Conservation (phyloP, 1,140 invertebrate species). For the Diorhabda sublineata region DNA sequence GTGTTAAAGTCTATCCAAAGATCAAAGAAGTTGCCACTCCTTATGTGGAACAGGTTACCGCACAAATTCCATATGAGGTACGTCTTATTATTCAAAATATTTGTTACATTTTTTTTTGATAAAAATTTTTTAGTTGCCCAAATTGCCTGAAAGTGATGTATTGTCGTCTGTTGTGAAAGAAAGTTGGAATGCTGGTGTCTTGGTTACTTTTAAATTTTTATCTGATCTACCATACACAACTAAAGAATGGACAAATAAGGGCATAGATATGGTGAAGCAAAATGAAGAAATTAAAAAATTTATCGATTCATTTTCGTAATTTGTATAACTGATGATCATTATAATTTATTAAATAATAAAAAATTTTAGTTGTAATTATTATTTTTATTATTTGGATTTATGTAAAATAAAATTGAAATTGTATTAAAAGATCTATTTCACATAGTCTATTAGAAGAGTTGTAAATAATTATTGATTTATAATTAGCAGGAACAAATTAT, state of each 20-base stretch:
- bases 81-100: background rate
- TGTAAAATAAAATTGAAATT: too few relatives aligned
- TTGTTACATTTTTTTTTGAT: too few relatives aligned
- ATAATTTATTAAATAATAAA: too few relatives aligned
- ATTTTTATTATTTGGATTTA: too few relatives aligned
- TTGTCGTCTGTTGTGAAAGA: constrained; percentile 49
- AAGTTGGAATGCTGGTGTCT: constrained; percentile 56
- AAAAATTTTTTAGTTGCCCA: constrained; percentile 48
- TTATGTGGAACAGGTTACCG: constrained; percentile 51
- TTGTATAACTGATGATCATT: background rate
- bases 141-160: constrained; percentile 49
- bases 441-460: too few relatives aligned
- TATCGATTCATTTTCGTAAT: constrained; percentile 26
- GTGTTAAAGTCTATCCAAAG: constrained; percentile 48
- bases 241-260: constrained; percentile 45
- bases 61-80: constrained; percentile 54
- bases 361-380: too few relatives aligned
- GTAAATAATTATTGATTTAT: too few relatives aligned
- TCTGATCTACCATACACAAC: constrained; percentile 49
- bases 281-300: constrained; percentile 38
- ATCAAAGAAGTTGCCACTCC: constrained; percentile 51
- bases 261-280: constrained; percentile 25
- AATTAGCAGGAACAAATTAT: too few relatives aligned
- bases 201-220: constrained; percentile 52
- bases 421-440: too few relatives aligned